A percentile compares a stretch with the other conserved stretches of the same genome.
phyloP scores from a whole-genome alignment of 37 sponge, comb jelly and placozoan genomes.

The Chondrosia reniformis region DNA sequence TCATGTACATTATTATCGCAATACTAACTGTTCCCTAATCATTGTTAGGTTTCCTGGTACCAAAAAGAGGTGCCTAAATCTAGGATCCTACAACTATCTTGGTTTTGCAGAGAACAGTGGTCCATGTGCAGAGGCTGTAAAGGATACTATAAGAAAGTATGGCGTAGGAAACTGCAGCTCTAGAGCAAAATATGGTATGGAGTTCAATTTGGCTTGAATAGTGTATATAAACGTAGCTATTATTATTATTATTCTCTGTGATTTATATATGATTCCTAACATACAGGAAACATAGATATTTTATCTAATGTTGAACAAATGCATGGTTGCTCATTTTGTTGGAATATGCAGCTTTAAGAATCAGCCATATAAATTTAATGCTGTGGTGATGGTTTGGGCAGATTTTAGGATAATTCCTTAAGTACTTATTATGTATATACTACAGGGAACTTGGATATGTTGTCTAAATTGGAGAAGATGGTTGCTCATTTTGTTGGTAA shows the following conservation, averaged over 20 bases:
- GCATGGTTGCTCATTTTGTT: too few relatives aligned
- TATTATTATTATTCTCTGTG: too few relatives aligned
- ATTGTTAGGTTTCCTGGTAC: constrained; percentile 62
- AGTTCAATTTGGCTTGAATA: too few relatives aligned
- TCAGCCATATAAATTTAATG: too few relatives aligned
- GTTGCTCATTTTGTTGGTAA: constrained; percentile 92
- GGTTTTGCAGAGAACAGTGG: constrained; percentile 95
- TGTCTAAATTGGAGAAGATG: constrained; percentile 66
- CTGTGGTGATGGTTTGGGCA: background rate
- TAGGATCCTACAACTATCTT: constrained; percentile 98
- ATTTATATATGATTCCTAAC: too few relatives aligned
- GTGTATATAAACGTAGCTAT: too few relatives aligned
- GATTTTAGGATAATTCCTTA: too few relatives aligned
- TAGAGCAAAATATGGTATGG: constrained; percentile 78
- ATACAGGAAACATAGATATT: too few relatives aligned
- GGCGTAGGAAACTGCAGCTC: constrained; percentile 70
- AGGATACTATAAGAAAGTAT: constrained; percentile 48
- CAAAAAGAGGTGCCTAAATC: constrained; percentile 72
- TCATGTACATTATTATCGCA: too few relatives aligned
- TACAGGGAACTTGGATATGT: constrained; percentile 67
- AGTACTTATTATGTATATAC: background rate
- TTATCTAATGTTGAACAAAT: too few relatives aligned
- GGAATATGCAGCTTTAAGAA: too few relatives aligned
- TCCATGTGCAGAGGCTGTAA: constrained; percentile 77
- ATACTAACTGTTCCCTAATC: background rate